A percentile compares a stretch with the other conserved stretches of the same genome.
phyloP scores from a whole-genome alignment of 2,797 vertebrate genomes.

The Coluber constrictor region DNA sequence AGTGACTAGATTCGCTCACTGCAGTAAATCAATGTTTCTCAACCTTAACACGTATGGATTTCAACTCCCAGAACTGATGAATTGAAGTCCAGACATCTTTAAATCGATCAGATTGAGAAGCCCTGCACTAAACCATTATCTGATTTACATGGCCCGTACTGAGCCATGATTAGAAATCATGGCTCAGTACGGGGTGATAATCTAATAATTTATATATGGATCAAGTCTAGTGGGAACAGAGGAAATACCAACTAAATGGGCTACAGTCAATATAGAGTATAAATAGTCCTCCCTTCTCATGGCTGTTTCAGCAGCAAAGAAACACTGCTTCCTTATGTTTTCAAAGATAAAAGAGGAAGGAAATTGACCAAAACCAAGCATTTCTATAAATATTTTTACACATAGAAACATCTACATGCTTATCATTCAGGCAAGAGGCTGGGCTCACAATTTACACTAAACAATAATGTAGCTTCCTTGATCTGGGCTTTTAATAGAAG shows the following conservation, averaged over 20 bases:
- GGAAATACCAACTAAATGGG: neutral
- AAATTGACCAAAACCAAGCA: neutral
- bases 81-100: neutral
- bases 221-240: neutral
- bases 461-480: neutral
- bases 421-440: neutral
- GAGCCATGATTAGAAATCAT: neutral
- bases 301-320: neutral
- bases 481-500: neutral
- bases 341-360: neutral
- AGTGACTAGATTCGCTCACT: neutral
- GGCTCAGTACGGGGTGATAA: neutral
- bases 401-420: neutral
- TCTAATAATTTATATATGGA: neutral
- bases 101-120: neutral
- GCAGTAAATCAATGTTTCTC: neutral
- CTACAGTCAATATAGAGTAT: neutral
- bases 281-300: neutral
- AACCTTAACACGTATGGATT: neutral
- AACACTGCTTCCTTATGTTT: neutral
- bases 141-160: neutral
- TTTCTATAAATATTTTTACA: neutral
- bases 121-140: neutral
- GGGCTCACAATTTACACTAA: neutral
- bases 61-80: neutral